Evolutionary conservation across 2,888 invertebrate genomes (phyloP).

Genomic region (Epinotia nisella): DNA sequence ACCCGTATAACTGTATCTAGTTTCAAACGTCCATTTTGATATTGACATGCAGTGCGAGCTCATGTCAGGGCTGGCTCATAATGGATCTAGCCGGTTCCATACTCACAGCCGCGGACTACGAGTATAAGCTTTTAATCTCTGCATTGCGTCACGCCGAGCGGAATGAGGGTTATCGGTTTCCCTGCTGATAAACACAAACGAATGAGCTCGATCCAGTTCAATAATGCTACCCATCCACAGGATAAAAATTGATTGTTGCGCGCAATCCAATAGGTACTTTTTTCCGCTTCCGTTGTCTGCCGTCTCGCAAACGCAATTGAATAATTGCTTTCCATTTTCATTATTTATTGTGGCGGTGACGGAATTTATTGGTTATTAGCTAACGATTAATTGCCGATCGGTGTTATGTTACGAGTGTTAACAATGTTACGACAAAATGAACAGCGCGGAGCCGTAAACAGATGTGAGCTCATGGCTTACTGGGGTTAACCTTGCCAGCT

Average conservation of each 20-base stretch:
- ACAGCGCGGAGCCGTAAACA: slow-evolving; percentile 52
- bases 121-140: slow-evolving; percentile 81
- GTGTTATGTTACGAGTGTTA: slow-evolving; percentile 49
- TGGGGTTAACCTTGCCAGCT: slow-evolving; percentile 61
- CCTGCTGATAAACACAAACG: slow-evolving; percentile 80
- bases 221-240: slow-evolving; percentile 66
- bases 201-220: slow-evolving; percentile 71
- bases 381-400: slow-evolving; percentile 64
- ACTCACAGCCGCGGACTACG: slow-evolving; percentile 68
- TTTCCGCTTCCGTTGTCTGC: slow-evolving; percentile 61
- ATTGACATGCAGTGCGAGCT: slow-evolving; percentile 63
- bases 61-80: slow-evolving; percentile 70
- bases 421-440: slow-evolving; percentile 46
- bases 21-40: slow-evolving; percentile 53
- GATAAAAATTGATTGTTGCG: slow-evolving; percentile 76
- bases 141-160: slow-evolving; percentile 80
- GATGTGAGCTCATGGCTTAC: slow-evolving; percentile 58
- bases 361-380: slow-evolving; percentile 69
- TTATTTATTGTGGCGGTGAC: slow-evolving; percentile 71
- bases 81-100: slow-evolving; percentile 71
- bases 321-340: slow-evolving; percentile 63
- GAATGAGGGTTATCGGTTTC: slow-evolving; percentile 81
- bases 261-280: slow-evolving; percentile 62
- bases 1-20: neutral
- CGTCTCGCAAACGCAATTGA: slow-evolving; percentile 58